A percentile compares a stretch with the other conserved stretches of the same genome.
These are phyloP conservation scores for Pedicia rivosa DNA, from an alignment of 2,888 invertebrate species.

Conservation along the genomic window DNA sequence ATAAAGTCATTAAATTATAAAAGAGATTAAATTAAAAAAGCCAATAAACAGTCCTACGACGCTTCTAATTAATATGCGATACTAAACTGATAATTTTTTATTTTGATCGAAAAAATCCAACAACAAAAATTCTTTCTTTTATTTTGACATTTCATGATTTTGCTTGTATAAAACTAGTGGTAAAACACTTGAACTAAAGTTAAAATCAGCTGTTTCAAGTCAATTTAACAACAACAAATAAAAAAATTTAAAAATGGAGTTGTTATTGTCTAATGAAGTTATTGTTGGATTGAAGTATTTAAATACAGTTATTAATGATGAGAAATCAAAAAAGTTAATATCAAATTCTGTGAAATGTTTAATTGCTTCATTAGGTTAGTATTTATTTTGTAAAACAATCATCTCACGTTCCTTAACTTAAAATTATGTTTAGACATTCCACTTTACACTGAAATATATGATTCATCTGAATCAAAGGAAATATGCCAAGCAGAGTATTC, in stretches of 20 bases:
- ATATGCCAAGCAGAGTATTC: too few relatives aligned
- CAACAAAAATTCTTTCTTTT: not conserved
- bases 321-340: slow-evolving; percentile 24
- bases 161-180: too few relatives aligned
- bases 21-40: too few relatives aligned
- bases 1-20: not conserved
- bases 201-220: too few relatives aligned
- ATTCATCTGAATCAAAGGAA: too few relatives aligned
- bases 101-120: not conserved
- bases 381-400: not conserved
- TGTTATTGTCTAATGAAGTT: slow-evolving; percentile 14
- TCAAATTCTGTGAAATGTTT: slow-evolving; percentile 22
- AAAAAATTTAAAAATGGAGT: too few relatives aligned
- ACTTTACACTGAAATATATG: too few relatives aligned
- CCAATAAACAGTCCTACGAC: not conserved
- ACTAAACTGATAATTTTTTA: not conserved
- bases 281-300: slow-evolving; percentile 24
- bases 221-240: too few relatives aligned
- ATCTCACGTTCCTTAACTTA: too few relatives aligned
- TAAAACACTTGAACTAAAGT: too few relatives aligned
- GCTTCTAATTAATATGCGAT: not conserved
- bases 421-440: too few relatives aligned
- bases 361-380: not conserved
- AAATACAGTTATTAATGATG: slow-evolving; percentile 19
- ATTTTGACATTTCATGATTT: not conserved